Conservation (phyloP, 2,888 invertebrate species). For the Campoplex nolae region DNA sequence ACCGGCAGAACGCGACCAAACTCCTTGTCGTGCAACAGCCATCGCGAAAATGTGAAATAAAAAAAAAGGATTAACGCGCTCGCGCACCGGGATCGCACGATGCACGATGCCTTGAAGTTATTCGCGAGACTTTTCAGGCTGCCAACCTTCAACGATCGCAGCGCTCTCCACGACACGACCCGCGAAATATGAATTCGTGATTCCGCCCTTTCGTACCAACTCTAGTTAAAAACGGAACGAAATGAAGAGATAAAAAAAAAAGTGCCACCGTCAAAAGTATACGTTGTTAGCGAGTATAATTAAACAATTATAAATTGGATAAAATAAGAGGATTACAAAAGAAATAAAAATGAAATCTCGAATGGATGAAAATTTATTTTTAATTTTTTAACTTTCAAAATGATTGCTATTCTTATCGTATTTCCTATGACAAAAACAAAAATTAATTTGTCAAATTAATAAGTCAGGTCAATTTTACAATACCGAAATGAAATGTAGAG, state of each 20-base stretch:
- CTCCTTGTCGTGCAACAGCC: constrained; percentile 91
- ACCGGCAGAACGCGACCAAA: constrained; percentile 88
- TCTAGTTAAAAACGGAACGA: background rate
- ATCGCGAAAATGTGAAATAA: constrained; percentile 84
- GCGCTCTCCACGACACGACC: background rate
- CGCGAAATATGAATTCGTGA: constrained; percentile 20
- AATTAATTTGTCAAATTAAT: background rate
- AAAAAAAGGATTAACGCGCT: constrained; percentile 46
- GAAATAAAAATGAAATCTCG: background rate
- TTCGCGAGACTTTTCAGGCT: constrained; percentile 5
- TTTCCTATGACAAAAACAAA: background rate
- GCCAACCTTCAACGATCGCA: constrained; percentile 12
- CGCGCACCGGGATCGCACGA: constrained; percentile 30
- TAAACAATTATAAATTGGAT: too few relatives aligned
- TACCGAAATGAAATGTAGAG: too few relatives aligned
- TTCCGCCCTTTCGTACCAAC: background rate
- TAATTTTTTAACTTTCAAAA: background rate
- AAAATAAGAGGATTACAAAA: too few relatives aligned
- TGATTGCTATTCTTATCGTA: background rate
- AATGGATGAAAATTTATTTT: background rate
- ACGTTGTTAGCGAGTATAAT: background rate
- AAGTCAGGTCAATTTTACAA: too few relatives aligned
- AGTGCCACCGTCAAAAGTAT: background rate
- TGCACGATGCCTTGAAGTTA: background rate
- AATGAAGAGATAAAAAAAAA: background rate